Conservation (phyloP, 2,113 vertebrate species). For the Murina feae region DNA sequence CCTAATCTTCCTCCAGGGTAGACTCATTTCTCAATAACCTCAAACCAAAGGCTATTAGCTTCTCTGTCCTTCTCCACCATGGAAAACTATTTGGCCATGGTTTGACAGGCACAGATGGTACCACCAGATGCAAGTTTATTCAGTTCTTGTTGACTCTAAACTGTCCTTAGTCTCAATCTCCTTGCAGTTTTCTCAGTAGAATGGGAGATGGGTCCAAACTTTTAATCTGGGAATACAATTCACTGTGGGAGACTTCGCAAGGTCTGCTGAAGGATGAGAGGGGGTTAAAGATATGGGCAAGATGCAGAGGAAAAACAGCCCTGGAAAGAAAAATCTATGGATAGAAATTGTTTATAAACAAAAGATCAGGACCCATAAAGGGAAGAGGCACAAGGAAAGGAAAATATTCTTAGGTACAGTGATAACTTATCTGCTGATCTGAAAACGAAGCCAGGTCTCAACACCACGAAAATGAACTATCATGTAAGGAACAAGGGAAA, state of each 20-base stretch:
- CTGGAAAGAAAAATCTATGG: not conserved
- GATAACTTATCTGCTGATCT: not conserved
- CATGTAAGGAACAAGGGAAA: not conserved
- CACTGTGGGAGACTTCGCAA: not conserved
- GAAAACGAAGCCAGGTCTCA: not conserved
- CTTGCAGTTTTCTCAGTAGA: slow-evolving; percentile 43
- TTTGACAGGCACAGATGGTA: slow-evolving; percentile 58
- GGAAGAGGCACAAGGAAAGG: not conserved
- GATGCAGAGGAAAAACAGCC: not conserved
- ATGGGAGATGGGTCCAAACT: not conserved
- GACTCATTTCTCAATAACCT: slow-evolving; percentile 24
- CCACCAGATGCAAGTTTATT: slow-evolving; percentile 53
- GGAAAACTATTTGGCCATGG: slow-evolving; percentile 55
- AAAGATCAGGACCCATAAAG: not conserved
- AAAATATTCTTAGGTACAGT: not conserved
- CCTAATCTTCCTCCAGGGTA: slow-evolving; percentile 16
- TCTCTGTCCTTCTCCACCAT: slow-evolving; percentile 38
- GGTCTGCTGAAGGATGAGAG: not conserved
- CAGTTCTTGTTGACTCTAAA: slow-evolving; percentile 58
- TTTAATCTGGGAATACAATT: slow-evolving; percentile 37
- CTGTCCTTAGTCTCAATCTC: slow-evolving; percentile 57
- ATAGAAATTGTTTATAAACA: not conserved
- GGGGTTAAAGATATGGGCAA: not conserved
- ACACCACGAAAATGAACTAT: not conserved
- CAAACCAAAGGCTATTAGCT: slow-evolving; percentile 52